Base-by-base conservation (phyloP, 2,113 vertebrate species). In the Herpetotheres cachinnans region DNA sequence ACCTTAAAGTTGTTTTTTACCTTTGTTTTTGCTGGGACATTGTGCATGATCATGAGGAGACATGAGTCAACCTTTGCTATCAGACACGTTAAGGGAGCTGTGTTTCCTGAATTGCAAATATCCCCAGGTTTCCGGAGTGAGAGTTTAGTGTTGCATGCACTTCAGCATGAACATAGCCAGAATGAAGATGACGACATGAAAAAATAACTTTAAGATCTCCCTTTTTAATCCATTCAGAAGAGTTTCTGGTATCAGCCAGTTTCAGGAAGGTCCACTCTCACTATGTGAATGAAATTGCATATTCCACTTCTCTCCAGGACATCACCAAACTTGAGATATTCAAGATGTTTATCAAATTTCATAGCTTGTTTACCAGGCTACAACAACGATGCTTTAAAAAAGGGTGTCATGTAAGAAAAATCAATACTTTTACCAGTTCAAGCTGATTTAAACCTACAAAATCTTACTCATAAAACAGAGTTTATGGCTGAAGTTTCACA, bases 51-150 rank as follows among this genome's bases (percentile, higher is more conserved):
- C 8, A 47, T 29, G 22, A 69, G 5, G 18, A 66, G 34, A 89
- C 9, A 50, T 11, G 4, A 65, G 17, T 40, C 19, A 76, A 9
- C 3, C 7, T 71, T 65, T 34, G 46, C 5, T 55, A 58, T 34
- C 6, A 10, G 20, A 49, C 17, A 61, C 0, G 0, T 30, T 30
- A 50, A 77, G 42, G 8, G 14, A 79, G 2, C 34, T 46, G 3
- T 77, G 6, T 76, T 74, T 89, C 29, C 16, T 70, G 16, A 10
- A 49, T 4, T 54, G 32, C 8, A 78, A 56, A 71, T 36, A 70
- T 27, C 12, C 26, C 6, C 22, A 49, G 3, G 17, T 82, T 88
- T 82, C 42, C n/a, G 54, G 36, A 81, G 55, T 50, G 36, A 63
- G 67, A 74, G 8, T 50, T 81, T n/a, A 63, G 19, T 24, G 11